Conservation (phyloP, 2,888 invertebrate species). For the Eupithecia exiguata region DNA sequence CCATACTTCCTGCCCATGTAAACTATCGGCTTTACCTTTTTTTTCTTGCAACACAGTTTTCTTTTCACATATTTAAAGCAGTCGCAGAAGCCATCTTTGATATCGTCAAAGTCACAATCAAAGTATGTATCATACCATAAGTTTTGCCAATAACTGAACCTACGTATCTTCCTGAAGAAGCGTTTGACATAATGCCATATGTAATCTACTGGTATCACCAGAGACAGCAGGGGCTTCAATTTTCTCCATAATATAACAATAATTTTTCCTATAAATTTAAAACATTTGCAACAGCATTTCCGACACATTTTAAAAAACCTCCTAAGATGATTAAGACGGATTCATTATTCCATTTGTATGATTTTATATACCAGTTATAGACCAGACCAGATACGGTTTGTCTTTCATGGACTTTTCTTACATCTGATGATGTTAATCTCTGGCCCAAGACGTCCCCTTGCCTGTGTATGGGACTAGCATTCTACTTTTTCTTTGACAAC, state of each 20-base stretch:
- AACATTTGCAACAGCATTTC: neutral
- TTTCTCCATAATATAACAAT: neutral
- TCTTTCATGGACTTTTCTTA: neutral
- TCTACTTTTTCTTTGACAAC: neutral
- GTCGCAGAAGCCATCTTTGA: neutral
- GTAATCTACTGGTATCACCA: neutral
- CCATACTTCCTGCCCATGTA: neutral
- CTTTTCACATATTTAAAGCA: neutral
- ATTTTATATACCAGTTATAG: neutral
- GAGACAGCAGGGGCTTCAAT: neutral
- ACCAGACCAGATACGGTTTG: neutral
- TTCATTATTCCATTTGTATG: neutral
- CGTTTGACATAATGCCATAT: neutral
- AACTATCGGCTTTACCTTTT: neutral
- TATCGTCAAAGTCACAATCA: neutral
- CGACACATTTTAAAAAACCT: neutral
- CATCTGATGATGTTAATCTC: neutral
- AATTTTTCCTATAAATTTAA: neutral
- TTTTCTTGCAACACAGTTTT: neutral
- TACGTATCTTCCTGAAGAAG: neutral
- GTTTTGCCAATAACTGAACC: neutral
- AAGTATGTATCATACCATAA: neutral
- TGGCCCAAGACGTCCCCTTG: neutral
- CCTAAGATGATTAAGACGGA: neutral
- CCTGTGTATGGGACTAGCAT: neutral